Conservation (phyloP, 2,113 vertebrate genomes). For the Prunella himalayana region DNA sequence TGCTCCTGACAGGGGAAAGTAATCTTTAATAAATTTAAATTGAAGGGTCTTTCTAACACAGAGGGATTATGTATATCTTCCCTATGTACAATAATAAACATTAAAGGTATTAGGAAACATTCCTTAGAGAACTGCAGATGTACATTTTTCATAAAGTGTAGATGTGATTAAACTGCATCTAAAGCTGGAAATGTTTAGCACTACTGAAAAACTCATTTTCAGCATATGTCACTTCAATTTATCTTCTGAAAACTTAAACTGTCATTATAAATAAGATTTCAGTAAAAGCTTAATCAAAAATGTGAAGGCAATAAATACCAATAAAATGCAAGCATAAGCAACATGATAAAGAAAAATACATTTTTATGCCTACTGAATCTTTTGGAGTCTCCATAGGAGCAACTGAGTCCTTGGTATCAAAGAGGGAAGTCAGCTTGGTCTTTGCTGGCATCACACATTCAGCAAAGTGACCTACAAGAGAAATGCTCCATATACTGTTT, state of each 20-base stretch:
- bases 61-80: conserved; percentile 12
- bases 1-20: conserved; percentile 40
- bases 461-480: background rate
- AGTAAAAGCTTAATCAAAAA: background rate
- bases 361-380: background rate
- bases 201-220: background rate
- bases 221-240: background rate
- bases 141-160: background rate
- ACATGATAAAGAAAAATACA: background rate
- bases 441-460: background rate
- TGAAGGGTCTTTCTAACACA: conserved; percentile 35
- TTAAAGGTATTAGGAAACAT: conserved; percentile 10
- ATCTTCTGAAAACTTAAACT: background rate
- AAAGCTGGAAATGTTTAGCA: background rate
- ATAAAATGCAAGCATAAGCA: background rate
- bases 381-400: background rate
- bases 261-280: background rate
- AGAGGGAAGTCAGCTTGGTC: background rate
- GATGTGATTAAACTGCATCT: background rate
- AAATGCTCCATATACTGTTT: background rate
- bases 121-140: background rate
- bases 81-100: background rate
- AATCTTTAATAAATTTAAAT: conserved; percentile 48
- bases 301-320: background rate
- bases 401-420: background rate